Evolutionary conservation across 2,113 vertebrate species (phyloP), one percentile per base, ranked within the genome.

Genomic region (Catharus bicknelli): DNA sequence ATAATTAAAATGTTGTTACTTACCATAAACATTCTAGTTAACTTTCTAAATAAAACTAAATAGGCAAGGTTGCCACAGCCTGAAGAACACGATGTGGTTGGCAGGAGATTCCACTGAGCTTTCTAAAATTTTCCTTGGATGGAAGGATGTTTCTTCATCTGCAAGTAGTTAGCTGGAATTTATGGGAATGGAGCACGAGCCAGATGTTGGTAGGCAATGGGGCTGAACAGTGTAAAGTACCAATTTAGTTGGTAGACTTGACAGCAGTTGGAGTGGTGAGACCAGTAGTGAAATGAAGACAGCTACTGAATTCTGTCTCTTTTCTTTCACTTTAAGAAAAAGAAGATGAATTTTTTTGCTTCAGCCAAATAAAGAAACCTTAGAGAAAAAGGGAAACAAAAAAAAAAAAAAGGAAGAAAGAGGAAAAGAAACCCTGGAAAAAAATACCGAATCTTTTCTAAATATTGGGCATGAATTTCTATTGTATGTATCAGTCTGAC

Each of bases 51-150:
- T 96, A 94, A 94, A 95, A 70, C 40, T 40, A 66, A 93, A 55
- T 83, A 95, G 90, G 94, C 81, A 63, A 88, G 84, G 51, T 88
- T 96, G 93, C 93, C 22, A 5, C 82, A 91, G 57, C 38, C 79
- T 91, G 67, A 63, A 73, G 94, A 94, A 57, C 78, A 29, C 1
- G 3, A 59, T 94, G 90, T 63, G 95, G 93, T 85, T 93, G 87
- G 89, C 82, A 85, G 91, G 68, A 81, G 93, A 86, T 94, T 96
- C 63, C 89, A 94, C 70, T 74, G 84, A 95, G 93, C 87, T 92
- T 94, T 96, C 87, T 94, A 45, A 95, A 96, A 91, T 90, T 96
- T 93, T 95, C 93, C 95, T 96, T 96, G 94, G 90, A 95, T 94
- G 84, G 91, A 94, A 94, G 81, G 82, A 96, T 91, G 84, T 92